Percentiles rank a stretch among this genome's conserved stretches.
Conservation (phyloP, 2,888 invertebrate species). For the Pimpla rufipes region DNA sequence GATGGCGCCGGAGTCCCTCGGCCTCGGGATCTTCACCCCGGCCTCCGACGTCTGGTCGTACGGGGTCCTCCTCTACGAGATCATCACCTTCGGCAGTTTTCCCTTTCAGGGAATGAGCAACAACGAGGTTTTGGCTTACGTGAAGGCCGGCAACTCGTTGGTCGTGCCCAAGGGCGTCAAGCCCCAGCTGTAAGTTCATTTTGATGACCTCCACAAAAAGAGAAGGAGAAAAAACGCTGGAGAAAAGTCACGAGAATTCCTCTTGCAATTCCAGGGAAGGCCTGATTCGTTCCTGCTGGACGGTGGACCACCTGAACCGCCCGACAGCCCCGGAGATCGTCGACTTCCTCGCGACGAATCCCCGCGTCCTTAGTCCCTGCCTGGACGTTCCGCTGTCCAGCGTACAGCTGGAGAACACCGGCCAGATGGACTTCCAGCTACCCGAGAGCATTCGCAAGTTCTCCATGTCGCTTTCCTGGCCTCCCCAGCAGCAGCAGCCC, state of each 20-base stretch:
- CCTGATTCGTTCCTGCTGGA: slow-evolving; percentile 93
- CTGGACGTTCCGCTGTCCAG: slow-evolving; percentile 92
- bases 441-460: slow-evolving; percentile 85
- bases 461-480: slow-evolving; percentile 80
- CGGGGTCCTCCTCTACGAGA: slow-evolving; percentile 94
- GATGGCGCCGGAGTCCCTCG: slow-evolving; percentile 97
- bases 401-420: slow-evolving; percentile 90
- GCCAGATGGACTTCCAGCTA: slow-evolving; percentile 87
- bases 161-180: slow-evolving; percentile 92
- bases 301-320: slow-evolving; percentile 89
- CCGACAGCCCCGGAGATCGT: slow-evolving; percentile 93
- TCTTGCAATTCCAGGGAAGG: slow-evolving; percentile 88
- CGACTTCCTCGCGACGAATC: slow-evolving; percentile 92
- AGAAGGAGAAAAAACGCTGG: too few relatives aligned
- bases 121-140: slow-evolving; percentile 92
- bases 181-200: slow-evolving; percentile 91
- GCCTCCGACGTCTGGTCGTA: slow-evolving; percentile 97
- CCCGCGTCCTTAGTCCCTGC: slow-evolving; percentile 92
- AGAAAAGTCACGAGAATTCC: too few relatives aligned
- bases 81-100: slow-evolving; percentile 96
- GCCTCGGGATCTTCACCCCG: slow-evolving; percentile 93
- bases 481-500: slow-evolving; percentile 56
- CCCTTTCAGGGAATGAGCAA: slow-evolving; percentile 96
- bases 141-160: slow-evolving; percentile 92
- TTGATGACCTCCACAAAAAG: too few relatives aligned